These are phyloP conservation scores for Phaonia tiefii DNA, from an alignment of 2,888 invertebrate species.

Conservation along the genomic window DNA sequence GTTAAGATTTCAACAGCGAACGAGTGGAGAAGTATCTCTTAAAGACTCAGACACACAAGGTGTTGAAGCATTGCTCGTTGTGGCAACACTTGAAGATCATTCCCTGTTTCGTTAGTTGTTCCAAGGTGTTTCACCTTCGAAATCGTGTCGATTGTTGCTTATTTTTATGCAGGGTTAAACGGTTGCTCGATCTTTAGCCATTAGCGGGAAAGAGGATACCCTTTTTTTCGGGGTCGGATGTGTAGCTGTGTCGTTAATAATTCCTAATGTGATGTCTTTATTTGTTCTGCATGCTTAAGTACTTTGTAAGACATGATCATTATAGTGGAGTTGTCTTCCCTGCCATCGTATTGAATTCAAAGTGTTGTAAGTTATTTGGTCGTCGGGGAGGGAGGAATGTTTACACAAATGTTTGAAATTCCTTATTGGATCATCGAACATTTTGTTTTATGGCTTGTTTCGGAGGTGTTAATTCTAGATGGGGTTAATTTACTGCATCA, in stretches of 20 bases:
- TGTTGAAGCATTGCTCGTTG: conserved; percentile 54
- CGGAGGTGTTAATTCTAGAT: conserved; percentile 56
- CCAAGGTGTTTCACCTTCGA: conserved; percentile 41
- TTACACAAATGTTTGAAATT: conserved; percentile 32
- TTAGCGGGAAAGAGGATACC: conserved; percentile 10
- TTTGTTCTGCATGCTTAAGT: conserved; percentile 62
- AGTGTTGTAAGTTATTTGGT: background rate
- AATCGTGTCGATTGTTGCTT: conserved; percentile 10
- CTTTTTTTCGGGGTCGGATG: background rate
- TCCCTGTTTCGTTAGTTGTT: background rate
- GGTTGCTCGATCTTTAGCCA: background rate
- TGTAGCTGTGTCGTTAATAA: conserved; percentile 13
- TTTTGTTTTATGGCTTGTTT: conserved; percentile 58
- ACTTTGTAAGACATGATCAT: conserved; percentile 45
- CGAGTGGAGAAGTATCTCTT: conserved; percentile 1
- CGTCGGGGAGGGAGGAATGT: background rate
- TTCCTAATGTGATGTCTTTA: conserved; percentile 47
- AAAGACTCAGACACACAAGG: conserved; percentile 30
- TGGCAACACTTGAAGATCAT: conserved; percentile 55
- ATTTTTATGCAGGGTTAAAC: background rate
- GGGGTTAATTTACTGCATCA: conserved; percentile 62
- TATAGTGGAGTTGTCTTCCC: background rate
- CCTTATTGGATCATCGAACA: conserved; percentile 5
- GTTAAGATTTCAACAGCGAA: conserved; percentile 5
- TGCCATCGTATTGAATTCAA: conserved; percentile 13